Conservation (phyloP, 2,113 vertebrate genomes). For the Arvicanthis niloticus region DNA sequence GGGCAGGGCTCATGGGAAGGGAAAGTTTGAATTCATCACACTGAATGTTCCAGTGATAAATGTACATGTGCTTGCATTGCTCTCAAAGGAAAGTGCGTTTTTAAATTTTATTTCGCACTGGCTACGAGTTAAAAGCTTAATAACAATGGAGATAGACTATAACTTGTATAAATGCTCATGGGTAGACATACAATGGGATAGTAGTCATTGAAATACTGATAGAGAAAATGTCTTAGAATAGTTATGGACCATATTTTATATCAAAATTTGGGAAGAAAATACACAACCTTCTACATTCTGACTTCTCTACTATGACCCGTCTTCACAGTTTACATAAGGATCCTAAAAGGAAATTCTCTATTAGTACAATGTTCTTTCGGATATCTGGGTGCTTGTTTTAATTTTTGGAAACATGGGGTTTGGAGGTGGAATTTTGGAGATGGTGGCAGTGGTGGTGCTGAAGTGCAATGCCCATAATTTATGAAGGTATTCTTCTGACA, state of each 20-base stretch:
- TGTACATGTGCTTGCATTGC: neutral
- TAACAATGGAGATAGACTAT: neutral
- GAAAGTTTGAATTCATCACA: neutral
- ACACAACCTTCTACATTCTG: neutral
- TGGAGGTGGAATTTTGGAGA: conserved; percentile 26
- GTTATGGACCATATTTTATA: conserved; percentile 11
- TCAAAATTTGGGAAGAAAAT: conserved; percentile 50
- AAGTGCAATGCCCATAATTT: neutral
- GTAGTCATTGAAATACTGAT: neutral
- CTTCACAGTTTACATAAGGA: conserved; percentile 37
- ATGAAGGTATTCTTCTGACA: conserved; percentile 29
- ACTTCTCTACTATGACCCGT: conserved; percentile 21
- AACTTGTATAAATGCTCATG: neutral
- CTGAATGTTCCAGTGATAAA: neutral
- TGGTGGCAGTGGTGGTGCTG: neutral
- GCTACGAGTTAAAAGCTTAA: neutral
- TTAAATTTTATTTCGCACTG: neutral
- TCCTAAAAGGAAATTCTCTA: conserved; percentile 45
- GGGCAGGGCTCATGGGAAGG: neutral
- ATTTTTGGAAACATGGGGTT: conserved; percentile 49
- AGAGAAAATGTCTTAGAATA: neutral
- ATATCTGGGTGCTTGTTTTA: neutral
- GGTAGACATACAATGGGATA: neutral
- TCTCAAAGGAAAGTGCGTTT: neutral
- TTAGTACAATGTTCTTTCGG: conserved; percentile 34